These are phyloP conservation scores for Punctoribates punctum DNA, from an alignment of 2,888 invertebrate genomes.

Conservation along the genomic window DNA sequence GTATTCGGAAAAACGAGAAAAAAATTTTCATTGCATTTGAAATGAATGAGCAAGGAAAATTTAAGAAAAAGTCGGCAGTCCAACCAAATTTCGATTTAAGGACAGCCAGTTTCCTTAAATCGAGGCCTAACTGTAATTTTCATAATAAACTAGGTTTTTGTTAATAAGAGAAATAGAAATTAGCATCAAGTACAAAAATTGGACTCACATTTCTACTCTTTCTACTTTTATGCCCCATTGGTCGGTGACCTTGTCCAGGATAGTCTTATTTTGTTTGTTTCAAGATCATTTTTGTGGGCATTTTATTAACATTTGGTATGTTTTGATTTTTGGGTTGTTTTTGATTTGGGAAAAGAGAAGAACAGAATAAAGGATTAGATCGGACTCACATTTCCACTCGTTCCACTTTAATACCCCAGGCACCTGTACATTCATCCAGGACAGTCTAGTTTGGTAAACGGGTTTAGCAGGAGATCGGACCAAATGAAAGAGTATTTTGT, in stretches of 20 bases:
- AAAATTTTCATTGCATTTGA: too few species aligned
- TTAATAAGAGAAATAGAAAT: too few species aligned
- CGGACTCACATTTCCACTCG: slow-evolving; percentile 55
- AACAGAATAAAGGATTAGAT: not conserved
- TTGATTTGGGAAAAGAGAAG: slow-evolving; percentile 14
- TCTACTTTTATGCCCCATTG: slow-evolving; percentile 55
- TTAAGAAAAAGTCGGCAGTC: too few species aligned
- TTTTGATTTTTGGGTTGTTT: not conserved
- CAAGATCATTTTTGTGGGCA: not conserved
- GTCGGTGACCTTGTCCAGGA: slow-evolving; percentile 52
- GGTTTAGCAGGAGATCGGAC: not conserved
- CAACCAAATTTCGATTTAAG: too few species aligned
- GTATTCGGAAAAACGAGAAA: too few species aligned
- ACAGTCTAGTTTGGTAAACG: slow-evolving; percentile 36
- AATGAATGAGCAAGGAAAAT: too few species aligned
- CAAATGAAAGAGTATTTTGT: not conserved
- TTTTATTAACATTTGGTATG: not conserved
- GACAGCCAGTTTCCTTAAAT: too few species aligned
- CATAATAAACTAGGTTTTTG: too few species aligned
- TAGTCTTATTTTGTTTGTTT: slow-evolving; percentile 20
- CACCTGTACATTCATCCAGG: slow-evolving; percentile 52
- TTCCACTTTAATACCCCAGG: slow-evolving; percentile 54
- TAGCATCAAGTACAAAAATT: too few species aligned
- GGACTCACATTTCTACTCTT: slow-evolving; percentile 56
- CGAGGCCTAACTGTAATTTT: too few species aligned